Evolutionary conservation across 2,113 vertebrate genomes (phyloP), one percentile per base, ranked within the genome.

Genomic region (Myxocyprinus asiaticus): DNA sequence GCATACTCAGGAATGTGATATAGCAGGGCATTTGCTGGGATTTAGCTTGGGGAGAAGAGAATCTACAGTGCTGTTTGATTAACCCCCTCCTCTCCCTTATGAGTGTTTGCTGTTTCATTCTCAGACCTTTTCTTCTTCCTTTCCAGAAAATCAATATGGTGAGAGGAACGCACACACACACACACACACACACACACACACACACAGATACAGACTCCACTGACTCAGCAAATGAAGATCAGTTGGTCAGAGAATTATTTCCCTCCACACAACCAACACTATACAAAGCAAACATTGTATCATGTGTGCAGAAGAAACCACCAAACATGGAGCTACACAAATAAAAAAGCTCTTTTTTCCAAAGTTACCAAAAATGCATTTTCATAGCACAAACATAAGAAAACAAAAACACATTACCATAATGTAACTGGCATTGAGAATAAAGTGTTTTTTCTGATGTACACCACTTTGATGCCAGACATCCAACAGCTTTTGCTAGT

Each of bases 181-280:
- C 82, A 69, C 78, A 50, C 81, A 51, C 79, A 33, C 22, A 33
- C 22, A 33, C 22, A 33, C 22, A 33, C 22, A 33, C 22, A 33
- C 22, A 33, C 22, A 3, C 22, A 33, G 1, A 33, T 3, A 33
- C 22, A 33, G 70, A 73, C 11, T 43, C 22, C 45, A 22, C 71
- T 76, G 67, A 63, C 80, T 84, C 72, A 68, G 82, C 82, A 83
- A 65, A 80, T 75, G 67, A 55, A 53, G 73, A 67, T 80, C 48
- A 77, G 61, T 47, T 65, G 67, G 77, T 67, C 53, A 17, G 72
- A 71, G 59, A 72, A 65, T 65, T 22, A 72, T 72, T 59, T 33
- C 22, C n/a, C 69, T 67, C 8, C 51, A 73, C 62, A 70, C 56
- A 12, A 50, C 70, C 47, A 67, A 73, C 73, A 73, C 22, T 33